phyloP scores from a whole-genome alignment of 2,797 vertebrate species.

The Gastrophryne carolinensis region DNA sequence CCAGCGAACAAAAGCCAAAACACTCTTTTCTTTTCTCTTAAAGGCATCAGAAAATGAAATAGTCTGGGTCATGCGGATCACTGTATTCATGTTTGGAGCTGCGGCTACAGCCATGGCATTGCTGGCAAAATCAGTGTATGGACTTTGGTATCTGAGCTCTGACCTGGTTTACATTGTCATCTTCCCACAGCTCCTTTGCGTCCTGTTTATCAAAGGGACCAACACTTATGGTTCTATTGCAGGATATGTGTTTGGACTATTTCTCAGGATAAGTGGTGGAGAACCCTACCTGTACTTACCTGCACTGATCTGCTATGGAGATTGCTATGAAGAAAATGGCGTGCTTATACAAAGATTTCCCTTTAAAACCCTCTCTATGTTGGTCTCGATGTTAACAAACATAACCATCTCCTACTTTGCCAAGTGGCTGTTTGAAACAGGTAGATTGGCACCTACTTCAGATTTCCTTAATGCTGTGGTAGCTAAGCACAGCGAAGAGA shows the following conservation, averaged over 20 bases:
- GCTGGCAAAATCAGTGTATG: conserved; percentile 88
- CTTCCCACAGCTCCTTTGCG: conserved; percentile 93
- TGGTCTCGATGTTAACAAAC: conserved; percentile 86
- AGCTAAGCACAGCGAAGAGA: conserved; percentile 89
- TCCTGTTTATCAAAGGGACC: conserved; percentile 91
- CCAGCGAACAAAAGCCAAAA: no score
- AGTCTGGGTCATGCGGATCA: conserved; percentile 94
- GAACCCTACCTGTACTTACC: conserved; percentile 90
- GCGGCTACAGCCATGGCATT: conserved; percentile 93
- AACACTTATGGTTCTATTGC: conserved; percentile 93
- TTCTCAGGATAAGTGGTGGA: conserved; percentile 90
- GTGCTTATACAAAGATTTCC: conserved; percentile 87
- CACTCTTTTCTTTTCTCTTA: background rate
- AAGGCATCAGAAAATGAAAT: conserved; percentile 95
- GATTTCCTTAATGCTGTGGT: conserved; percentile 93
- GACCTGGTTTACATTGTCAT: conserved; percentile 97
- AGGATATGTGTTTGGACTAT: conserved; percentile 86
- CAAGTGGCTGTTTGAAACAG: conserved; percentile 95
- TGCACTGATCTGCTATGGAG: conserved; percentile 91
- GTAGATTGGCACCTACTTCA: conserved; percentile 86
- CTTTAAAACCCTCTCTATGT: conserved; percentile 91
- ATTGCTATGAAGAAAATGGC: conserved; percentile 79
- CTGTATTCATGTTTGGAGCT: conserved; percentile 89
- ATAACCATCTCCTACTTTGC: conserved; percentile 85
- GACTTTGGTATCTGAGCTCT: conserved; percentile 97